phyloP scores from a whole-genome alignment of 2,113 vertebrate species.

The Pristiophorus japonicus region DNA sequence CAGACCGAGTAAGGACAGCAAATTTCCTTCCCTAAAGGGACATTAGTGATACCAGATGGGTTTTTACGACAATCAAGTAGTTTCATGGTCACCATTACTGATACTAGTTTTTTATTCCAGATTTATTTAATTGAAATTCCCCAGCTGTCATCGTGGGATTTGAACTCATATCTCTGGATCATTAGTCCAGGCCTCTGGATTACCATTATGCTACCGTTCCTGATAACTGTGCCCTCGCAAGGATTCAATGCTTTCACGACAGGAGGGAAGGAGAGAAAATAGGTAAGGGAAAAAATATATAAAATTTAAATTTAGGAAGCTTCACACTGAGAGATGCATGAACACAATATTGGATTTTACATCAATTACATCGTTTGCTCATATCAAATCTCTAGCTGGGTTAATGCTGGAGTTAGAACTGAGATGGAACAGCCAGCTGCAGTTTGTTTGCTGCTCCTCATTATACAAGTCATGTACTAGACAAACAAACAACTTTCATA shows the following conservation, averaged over 20 bases:
- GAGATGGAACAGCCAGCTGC: not conserved
- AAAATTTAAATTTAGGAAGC: not conserved
- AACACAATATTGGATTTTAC: not conserved
- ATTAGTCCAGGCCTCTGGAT: too few relatives aligned
- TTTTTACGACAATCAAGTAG: too few relatives aligned
- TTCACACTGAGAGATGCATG: not conserved
- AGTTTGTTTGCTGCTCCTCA: not conserved
- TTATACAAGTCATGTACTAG: not conserved
- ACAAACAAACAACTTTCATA: not conserved
- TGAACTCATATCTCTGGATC: too few relatives aligned
- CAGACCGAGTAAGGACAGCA: too few relatives aligned
- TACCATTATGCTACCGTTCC: too few relatives aligned
- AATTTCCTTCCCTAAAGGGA: too few relatives aligned
- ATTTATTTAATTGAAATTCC: too few relatives aligned
- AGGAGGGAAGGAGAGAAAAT: not conserved
- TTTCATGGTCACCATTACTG: too few relatives aligned
- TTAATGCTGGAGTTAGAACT: not conserved
- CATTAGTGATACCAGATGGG: too few relatives aligned
- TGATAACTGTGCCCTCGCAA: too few relatives aligned
- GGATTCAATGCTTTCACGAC: not conserved
- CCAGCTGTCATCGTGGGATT: too few relatives aligned
- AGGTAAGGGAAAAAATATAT: not conserved
- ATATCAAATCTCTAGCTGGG: not conserved
- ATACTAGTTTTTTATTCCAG: too few relatives aligned
- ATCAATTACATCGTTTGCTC: not conserved